phyloP scores from a whole-genome alignment of 2,797 vertebrate species.

The Diglossa cyanea region DNA sequence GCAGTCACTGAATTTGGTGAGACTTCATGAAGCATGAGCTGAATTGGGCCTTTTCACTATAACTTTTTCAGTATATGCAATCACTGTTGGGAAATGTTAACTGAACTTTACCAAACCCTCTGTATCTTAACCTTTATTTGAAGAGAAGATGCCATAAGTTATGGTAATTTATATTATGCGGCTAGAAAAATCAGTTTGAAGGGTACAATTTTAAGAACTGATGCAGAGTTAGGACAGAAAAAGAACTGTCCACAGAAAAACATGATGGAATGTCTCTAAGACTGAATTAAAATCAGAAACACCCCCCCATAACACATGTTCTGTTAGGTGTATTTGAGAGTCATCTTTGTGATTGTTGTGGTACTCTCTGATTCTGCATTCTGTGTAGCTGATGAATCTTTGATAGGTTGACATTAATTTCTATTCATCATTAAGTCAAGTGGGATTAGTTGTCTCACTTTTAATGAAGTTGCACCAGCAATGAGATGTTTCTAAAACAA shows the following conservation, averaged over 20 bases:
- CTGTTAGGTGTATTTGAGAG: background rate
- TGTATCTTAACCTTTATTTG: background rate
- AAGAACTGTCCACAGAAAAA: background rate
- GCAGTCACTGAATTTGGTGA: background rate
- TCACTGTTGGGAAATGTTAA: background rate
- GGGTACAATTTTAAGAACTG: background rate
- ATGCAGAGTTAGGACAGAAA: background rate
- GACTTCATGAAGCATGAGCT: background rate
- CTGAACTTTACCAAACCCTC: background rate
- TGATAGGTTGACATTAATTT: background rate
- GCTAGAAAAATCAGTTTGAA: background rate
- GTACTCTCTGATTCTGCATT: background rate
- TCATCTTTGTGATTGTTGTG: background rate
- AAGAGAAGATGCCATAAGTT: background rate
- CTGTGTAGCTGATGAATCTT: background rate
- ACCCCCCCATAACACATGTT: rapidly evolving
- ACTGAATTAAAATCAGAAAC: background rate
- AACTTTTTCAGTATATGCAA: background rate
- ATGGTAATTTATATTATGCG: background rate
- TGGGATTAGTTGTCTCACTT: background rate
- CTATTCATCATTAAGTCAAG: background rate
- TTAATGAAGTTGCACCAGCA: background rate
- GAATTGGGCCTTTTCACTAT: background rate
- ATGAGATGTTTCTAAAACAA: background rate
- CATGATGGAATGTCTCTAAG: background rate